Percentiles rank a stretch among this genome's conserved stretches.
phyloP scores from a whole-genome alignment of 2,113 vertebrate genomes.

The Pterocles burchelli region DNA sequence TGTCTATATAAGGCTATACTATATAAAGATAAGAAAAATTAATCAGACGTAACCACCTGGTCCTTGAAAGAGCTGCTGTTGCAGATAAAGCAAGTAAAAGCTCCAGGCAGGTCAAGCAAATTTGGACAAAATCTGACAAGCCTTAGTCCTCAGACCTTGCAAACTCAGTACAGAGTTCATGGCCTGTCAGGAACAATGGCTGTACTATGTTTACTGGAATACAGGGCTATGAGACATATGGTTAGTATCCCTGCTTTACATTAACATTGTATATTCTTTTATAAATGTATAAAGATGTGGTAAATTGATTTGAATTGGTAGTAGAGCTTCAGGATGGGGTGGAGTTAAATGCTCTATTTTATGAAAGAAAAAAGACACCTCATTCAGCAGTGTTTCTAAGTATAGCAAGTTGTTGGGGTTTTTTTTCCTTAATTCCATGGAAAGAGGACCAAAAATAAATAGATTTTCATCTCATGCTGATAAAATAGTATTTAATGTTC shows the following conservation, averaged over 20 bases:
- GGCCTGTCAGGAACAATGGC: background rate
- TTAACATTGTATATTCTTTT: background rate
- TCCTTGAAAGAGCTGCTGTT: background rate
- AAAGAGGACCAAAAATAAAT: background rate
- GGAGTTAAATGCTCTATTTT: constrained; percentile 46
- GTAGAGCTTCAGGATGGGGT: constrained; percentile 24
- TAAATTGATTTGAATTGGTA: background rate
- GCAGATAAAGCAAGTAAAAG: background rate
- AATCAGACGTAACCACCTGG: background rate
- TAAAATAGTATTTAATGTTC: background rate
- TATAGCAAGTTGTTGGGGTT: background rate
- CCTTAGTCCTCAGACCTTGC: background rate
- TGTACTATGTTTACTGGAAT: background rate
- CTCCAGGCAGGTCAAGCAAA: background rate
- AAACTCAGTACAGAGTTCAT: background rate
- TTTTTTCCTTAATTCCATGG: background rate
- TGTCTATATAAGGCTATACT: background rate
- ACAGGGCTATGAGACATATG: background rate
- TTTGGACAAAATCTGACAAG: background rate
- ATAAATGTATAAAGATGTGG: background rate
- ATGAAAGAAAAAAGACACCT: background rate
- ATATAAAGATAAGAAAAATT: background rate
- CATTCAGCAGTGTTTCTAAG: background rate
- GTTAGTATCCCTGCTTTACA: background rate
- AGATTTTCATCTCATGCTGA: background rate